Evolutionary conservation across 35 echinoderm and acorn worm genomes (phyloP), one percentile per base, ranked within the genome.

Genomic region (Chiridota heheva): DNA sequence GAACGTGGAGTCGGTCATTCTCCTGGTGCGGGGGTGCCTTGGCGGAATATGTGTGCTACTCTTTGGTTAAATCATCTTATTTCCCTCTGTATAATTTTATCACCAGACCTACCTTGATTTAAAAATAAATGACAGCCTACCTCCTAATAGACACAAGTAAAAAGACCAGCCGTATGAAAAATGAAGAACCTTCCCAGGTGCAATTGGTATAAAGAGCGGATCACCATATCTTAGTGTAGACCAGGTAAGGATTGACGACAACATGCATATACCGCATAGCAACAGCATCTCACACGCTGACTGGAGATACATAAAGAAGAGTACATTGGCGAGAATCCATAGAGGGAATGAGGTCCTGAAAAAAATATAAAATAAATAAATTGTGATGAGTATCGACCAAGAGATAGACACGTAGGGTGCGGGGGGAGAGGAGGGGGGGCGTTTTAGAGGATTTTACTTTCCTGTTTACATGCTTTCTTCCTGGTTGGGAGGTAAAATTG

Each of bases 101-200:
- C n/a, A n/a, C n/a, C n/a, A n/a, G n/a, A n/a, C n/a, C n/a, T n/a
- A n/a, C n/a, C n/a, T n/a, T n/a, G n/a, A n/a, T n/a, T n/a, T n/a
- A n/a, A n/a, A n/a, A n/a, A n/a, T n/a, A 47, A 30, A 32, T 62
- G 4, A 18, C 20, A 25, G 7, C 81, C 37, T 78, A 92, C 90
- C 90, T 87, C 53, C 83, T 26, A 81, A 68, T 60, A 92, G 15
- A 46, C 76, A 81, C 57, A 92, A 46, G 44, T 60, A 82, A 46
- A 92, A 92, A 31, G 82, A 92, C 49, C 76, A 73, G 0, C 90
- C 90, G 36, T 81, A 85, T 17, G 75, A 65, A 46, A 92, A 86
- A 22, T 7, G 17, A 16, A 92, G 39, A n/a, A 78, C 61, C 13
- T 75, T 53, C 2, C 82, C 74, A 20, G 27, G 36, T 3, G 40